Evolutionary conservation across 2,113 vertebrate genomes (phyloP), one percentile per base, ranked within the genome.

Genomic region (Neolamprologus sp.): DNA sequence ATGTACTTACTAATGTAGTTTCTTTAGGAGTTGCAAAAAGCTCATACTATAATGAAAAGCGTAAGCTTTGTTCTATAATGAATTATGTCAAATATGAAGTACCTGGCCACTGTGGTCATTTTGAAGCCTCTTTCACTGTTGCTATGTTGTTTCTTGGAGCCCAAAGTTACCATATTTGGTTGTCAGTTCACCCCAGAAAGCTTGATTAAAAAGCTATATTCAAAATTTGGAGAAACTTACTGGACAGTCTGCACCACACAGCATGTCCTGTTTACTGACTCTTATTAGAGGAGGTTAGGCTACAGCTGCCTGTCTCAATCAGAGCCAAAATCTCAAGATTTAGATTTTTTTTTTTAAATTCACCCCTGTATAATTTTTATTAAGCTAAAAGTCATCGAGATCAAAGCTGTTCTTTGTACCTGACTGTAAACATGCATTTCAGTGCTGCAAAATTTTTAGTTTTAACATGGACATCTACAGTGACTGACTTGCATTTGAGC

Each of bases 41-140:
- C 5, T 42, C 65, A 73, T 7, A 26, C 13, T 26, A 9, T 1
- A 14, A 0, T 42, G 21, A 73, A 45, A 45, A 26, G 3, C 1
- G 0, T 71, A 40, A 40, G 63, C 33, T 73, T 23, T 42, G 13
- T 73, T 23, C 65, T 14, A 8, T 9, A 71, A 23, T 42, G 11
- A 68, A 68, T 68, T 40, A 68, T 68, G 35, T 68, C 35, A 40
- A 68, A 42, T 71, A 42, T 45, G 21, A 73, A 45, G 65, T 73
- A 45, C 21, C 4, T 73, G 37, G 33, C 63, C n/a, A 71, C 33
- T 8, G 63, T 23, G 63, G 35, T 40, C n/a, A 71, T 68, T 40
- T 40, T 68, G 11, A 21, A 40, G 65, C 19, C n/a, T 68, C 63
- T 68, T 13, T 71, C n/a, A 1, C 3, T 6, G 65, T 21, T 42